These are phyloP conservation scores for Euproctis similis DNA, from an alignment of 2,888 invertebrate genomes.

Conservation along the genomic window DNA sequence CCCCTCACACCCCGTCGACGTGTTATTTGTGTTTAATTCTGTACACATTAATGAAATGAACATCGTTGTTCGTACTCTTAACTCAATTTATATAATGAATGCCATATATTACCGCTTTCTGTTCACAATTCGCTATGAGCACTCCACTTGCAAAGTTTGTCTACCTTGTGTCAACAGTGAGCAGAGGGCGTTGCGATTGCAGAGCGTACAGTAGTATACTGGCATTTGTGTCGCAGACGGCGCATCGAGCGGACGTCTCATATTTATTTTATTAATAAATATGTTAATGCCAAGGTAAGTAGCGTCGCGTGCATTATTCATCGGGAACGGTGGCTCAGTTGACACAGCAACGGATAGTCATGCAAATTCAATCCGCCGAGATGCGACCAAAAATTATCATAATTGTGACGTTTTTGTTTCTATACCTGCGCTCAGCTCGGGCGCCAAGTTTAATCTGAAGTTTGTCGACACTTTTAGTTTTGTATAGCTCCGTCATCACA, in stretches of 20 bases:
- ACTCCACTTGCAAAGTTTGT: slow-evolving; percentile 46
- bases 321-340: slow-evolving; percentile 64
- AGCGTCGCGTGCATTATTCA: slow-evolving; percentile 70
- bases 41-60: slow-evolving; percentile 67
- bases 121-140: slow-evolving; percentile 59
- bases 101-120: slow-evolving; percentile 66
- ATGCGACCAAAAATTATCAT: slow-evolving; percentile 71
- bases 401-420: slow-evolving; percentile 75
- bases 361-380: slow-evolving; percentile 73
- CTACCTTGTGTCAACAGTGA: slow-evolving; percentile 54
- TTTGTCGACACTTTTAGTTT: slow-evolving; percentile 74
- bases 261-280: slow-evolving; percentile 76
- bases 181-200: slow-evolving; percentile 4
- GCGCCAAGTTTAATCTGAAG: slow-evolving; percentile 69
- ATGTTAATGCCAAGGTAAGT: slow-evolving; percentile 73
- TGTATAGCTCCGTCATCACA: slow-evolving; percentile 67
- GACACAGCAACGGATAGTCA: slow-evolving; percentile 72
- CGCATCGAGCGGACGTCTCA: slow-evolving; percentile 51
- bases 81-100: slow-evolving; percentile 73
- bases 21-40: slow-evolving; percentile 59
- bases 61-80: slow-evolving; percentile 52
- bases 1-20: slow-evolving; percentile 19
- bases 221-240: slow-evolving; percentile 37
- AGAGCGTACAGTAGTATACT: slow-evolving; percentile 8
- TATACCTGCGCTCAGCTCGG: slow-evolving; percentile 63